Evolutionary conservation across 2,888 invertebrate genomes (phyloP).

Genomic region (Melipona bicolor): DNA sequence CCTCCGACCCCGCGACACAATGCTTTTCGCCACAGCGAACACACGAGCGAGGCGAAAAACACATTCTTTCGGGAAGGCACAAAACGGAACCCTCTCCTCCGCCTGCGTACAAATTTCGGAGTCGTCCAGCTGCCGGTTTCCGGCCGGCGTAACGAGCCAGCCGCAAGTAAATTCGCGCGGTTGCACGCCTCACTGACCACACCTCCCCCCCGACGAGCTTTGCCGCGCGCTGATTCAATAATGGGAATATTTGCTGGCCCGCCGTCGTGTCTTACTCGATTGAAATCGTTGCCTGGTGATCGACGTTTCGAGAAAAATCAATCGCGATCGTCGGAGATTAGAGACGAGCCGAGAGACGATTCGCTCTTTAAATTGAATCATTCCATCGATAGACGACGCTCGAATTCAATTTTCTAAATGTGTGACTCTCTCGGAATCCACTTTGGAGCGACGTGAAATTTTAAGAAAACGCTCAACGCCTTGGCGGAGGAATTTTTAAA

Average conservation of each 20-base stretch:
- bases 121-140: constrained; percentile 31
- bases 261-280: not conserved
- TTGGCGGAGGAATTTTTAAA: too few relatives aligned
- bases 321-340: too few relatives aligned
- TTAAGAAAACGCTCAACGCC: too few relatives aligned
- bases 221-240: not conserved
- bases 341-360: too few relatives aligned
- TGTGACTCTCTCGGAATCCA: too few relatives aligned
- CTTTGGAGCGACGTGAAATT: too few relatives aligned
- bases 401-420: too few relatives aligned
- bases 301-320: too few relatives aligned
- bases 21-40: constrained; percentile 28
- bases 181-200: constrained; percentile 27
- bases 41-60: not conserved
- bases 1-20: constrained; percentile 19
- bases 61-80: constrained; percentile 32
- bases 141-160: constrained; percentile 50
- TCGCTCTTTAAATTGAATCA: too few relatives aligned
- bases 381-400: too few relatives aligned
- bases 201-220: constrained; percentile 9
- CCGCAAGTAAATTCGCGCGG: constrained; percentile 36
- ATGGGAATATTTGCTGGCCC: not conserved
- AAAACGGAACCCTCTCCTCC: not conserved
- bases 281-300: too few relatives aligned
- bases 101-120: constrained; percentile 55